Conservation (phyloP, 2,888 invertebrate genomes). For the Petrolisthes manimaculis region DNA sequence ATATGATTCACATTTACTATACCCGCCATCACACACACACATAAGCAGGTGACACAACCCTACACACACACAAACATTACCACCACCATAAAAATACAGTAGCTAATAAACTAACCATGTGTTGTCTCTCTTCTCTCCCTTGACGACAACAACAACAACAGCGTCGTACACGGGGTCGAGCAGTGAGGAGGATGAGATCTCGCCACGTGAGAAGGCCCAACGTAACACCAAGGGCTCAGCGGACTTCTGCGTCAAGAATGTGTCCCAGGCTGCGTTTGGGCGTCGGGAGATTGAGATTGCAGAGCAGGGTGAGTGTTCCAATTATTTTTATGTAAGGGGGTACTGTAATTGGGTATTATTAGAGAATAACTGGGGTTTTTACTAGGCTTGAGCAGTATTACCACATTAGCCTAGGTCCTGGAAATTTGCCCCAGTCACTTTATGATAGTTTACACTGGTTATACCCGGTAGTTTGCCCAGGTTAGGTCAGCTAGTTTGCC, state of each 20-base stretch:
- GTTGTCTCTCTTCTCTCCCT: background rate
- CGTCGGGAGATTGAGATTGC: slow-evolving; percentile 97
- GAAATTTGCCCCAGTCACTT: no score
- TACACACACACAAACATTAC: background rate
- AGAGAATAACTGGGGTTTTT: no score
- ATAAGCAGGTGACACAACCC: background rate
- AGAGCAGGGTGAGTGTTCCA: slow-evolving; percentile 80
- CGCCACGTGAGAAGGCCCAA: slow-evolving; percentile 93
- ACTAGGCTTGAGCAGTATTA: no score
- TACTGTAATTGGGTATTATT: no score
- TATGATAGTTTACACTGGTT: no score
- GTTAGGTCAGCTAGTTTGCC: no score
- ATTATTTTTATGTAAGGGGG: no score
- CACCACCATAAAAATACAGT: no score
- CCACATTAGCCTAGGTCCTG: no score
- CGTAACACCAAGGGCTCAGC: slow-evolving; percentile 85
- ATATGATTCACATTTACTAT: background rate
- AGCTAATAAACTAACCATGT: no score
- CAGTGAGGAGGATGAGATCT: slow-evolving; percentile 89
- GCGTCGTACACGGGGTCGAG: slow-evolving; percentile 82
- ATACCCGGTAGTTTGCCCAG: no score
- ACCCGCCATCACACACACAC: background rate
- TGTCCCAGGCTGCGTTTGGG: slow-evolving; percentile 93
- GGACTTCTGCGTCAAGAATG: slow-evolving; percentile 94
- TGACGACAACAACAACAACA: slow-evolving; percentile 40